phyloP scores from a whole-genome alignment of 2,113 vertebrate genomes.

The Prunella fulvescens region DNA sequence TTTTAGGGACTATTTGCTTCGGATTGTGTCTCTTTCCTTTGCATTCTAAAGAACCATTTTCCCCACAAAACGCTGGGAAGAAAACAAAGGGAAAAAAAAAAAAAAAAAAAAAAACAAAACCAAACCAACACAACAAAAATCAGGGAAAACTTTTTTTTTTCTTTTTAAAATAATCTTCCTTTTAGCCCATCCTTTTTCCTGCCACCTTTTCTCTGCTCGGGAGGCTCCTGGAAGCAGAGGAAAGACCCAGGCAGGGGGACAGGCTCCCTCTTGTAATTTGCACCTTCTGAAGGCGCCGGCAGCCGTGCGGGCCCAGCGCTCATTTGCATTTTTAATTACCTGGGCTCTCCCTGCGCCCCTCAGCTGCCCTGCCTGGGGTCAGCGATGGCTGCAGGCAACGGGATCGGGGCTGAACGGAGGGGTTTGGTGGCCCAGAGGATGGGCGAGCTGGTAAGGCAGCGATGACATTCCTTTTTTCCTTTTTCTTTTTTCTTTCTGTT shows the following conservation, averaged over 20 bases:
- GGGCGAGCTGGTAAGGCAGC: not conserved
- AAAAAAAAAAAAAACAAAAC: too few relatives aligned
- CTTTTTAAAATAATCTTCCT: not conserved
- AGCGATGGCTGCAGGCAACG: not conserved
- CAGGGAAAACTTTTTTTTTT: not conserved
- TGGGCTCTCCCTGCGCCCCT: conserved; percentile 9
- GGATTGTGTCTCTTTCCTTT: not conserved
- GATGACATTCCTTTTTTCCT: not conserved
- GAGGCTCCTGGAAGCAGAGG: not conserved
- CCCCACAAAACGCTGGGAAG: not conserved
- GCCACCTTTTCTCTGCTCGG: not conserved
- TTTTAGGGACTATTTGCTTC: not conserved
- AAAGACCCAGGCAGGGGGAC: not conserved
- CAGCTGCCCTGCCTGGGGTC: not conserved
- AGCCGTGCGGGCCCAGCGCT: conserved; percentile 4
- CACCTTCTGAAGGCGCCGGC: conserved; percentile 43
- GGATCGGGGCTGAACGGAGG: not conserved
- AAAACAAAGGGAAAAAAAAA: not conserved
- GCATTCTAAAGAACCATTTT: not conserved
- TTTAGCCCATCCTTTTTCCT: not conserved
- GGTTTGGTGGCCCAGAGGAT: not conserved
- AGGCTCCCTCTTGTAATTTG: conserved; percentile 14
- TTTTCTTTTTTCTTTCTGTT: not conserved
- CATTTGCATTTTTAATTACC: conserved; percentile 73
- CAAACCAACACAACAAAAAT: not conserved